phyloP scores from a whole-genome alignment of 2,113 vertebrate species.

The Lathamus discolor region DNA sequence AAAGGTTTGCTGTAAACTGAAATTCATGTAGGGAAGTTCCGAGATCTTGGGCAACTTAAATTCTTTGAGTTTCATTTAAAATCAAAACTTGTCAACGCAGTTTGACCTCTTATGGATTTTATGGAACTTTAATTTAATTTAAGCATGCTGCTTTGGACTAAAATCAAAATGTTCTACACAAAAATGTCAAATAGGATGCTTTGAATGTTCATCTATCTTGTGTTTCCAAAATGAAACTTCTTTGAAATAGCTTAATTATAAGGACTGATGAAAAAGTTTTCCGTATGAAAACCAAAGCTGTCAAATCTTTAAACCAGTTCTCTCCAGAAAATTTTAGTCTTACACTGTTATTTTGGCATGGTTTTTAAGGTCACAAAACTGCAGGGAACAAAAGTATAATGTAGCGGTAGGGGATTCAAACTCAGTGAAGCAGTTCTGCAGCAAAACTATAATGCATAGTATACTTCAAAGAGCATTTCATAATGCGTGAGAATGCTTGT shows the following conservation, averaged over 20 bases:
- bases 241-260: background rate
- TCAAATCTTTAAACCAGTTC: background rate
- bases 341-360: background rate
- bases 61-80: background rate
- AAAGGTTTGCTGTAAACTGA: background rate
- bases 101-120: background rate
- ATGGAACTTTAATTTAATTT: background rate
- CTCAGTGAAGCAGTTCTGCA: background rate
- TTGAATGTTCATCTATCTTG: background rate
- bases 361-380: background rate
- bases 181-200: background rate
- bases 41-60: background rate
- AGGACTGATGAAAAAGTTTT: background rate
- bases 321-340: background rate
- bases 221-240: background rate
- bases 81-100: background rate
- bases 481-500: background rate
- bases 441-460: background rate
- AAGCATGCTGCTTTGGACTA: background rate
- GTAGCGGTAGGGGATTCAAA: accelerated
- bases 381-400: background rate
- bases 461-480: background rate
- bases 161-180: background rate
- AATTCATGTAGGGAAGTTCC: background rate
- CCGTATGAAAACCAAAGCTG: background rate